Base-by-base conservation (phyloP, 1,140 invertebrate genomes). In the Drosophila sproati region DNA sequence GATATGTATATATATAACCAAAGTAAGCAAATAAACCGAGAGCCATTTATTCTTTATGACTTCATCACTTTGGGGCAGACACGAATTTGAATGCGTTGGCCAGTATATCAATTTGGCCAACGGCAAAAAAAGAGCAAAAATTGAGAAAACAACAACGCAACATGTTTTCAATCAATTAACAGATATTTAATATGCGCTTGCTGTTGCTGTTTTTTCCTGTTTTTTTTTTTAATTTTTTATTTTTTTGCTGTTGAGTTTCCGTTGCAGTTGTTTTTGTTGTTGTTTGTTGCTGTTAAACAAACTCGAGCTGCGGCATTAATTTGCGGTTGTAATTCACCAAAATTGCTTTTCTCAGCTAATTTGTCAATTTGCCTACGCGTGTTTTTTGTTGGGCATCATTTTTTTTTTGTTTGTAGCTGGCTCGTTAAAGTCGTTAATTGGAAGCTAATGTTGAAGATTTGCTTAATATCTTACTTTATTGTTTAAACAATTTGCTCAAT, bases 31-130 rank as follows among this genome's bases (percentile, higher is more conserved):
- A 34, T 48, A 72, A 72, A 67, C 45, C 43, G 52, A 64, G 35
- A 82, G 83, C 74, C 83, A 87, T 83, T 77, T 83, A 73, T 75
- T 80, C 89, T 88, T 88, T 88, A 88, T 88, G 83, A 88, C 83
- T 88, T 88, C 83, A 88, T 88, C 83, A 78, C 68, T 63, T 63
- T 52, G 50, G 31, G 50, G 39, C 48, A 64, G 20, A 60, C 34
- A 52, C 73, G 56, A 74, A 74, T 89, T 89, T 89, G 77, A 70
- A 83, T 82, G 63, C 59, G 50, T 55, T 73, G 34, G 55, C 37
- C 50, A 72, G 47, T 76, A 72, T 63, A 68, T 76, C 61, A 76
- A 72, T 71, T 69, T 62, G 43, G 51, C 41, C 45, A 31, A 74
- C 20, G 20, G 20, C 20, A 20, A 20, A 20, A 20, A 20, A 20